Evolutionary conservation across 2,888 invertebrate species (phyloP), one percentile per base, ranked within the genome.

Genomic region (Dascillus cervinus): DNA sequence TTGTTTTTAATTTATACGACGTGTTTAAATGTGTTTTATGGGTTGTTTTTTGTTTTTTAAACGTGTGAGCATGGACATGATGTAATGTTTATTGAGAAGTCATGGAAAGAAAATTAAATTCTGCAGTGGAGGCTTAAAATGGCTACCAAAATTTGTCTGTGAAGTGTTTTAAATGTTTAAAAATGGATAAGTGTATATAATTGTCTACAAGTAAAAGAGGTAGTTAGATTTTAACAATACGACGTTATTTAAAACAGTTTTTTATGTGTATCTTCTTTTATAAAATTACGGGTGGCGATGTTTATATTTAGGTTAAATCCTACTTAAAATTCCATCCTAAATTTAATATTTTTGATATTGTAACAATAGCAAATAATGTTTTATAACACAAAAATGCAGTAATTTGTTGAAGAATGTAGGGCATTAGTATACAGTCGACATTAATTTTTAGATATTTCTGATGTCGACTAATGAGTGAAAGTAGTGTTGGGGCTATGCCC

Each of bases 71-170:
- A n/a, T n/a, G n/a, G n/a, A n/a, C n/a, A n/a, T n/a, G n/a, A n/a
- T n/a, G n/a, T n/a, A n/a, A n/a, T n/a, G n/a, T n/a, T n/a, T n/a
- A n/a, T n/a, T n/a, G n/a, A n/a, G n/a, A n/a, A n/a, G n/a, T n/a
- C n/a, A n/a, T n/a, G n/a, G n/a, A n/a, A n/a, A n/a, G n/a, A n/a
- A n/a, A n/a, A n/a, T n/a, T n/a, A n/a, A n/a, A n/a, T n/a, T n/a
- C n/a, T n/a, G n/a, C n/a, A n/a, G 60, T 61, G 62, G 62, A 63
- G 63, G 63, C 60, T 60, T 56, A 64, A 63, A 60, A 65, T 65
- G 65, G 65, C 65, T 57, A 58, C 61, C 55, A 51, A 56, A 57
- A 56, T 54, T 58, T 58, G 57, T 54, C 50, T 49, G 46, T 56
- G 56, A 57, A 55, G 54, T 55, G 53, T 50, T 57, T 51, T 56